phyloP scores from a whole-genome alignment of 1,140 invertebrate species.

The Pemphigus obesinymphae region DNA sequence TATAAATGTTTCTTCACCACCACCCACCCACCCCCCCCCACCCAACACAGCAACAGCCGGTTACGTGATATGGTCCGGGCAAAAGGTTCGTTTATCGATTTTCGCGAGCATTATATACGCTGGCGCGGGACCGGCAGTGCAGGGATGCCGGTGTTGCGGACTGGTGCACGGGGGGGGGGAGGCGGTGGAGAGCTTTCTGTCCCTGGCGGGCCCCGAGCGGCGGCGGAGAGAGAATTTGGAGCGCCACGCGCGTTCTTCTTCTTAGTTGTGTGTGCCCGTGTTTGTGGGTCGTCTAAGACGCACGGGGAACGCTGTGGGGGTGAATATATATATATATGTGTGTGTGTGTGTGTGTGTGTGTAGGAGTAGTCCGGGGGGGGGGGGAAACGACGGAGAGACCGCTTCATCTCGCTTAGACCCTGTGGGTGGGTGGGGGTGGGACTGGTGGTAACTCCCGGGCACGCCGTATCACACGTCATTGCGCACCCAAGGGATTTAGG shows the following conservation, averaged over 20 bases:
- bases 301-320: not conserved
- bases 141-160: too few relatives aligned
- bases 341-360: not conserved
- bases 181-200: too few relatives aligned
- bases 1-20: not conserved
- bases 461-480: constrained; percentile 35
- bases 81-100: constrained; percentile 23
- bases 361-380: not conserved
- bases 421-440: too few relatives aligned
- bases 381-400: not conserved
- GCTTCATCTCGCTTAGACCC: not conserved
- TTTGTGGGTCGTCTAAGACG: not conserved
- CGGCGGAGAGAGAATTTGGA: not conserved
- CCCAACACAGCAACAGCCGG: not conserved
- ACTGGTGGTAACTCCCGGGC: not conserved
- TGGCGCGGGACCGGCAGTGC: too few relatives aligned
- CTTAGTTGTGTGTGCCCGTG: not conserved
- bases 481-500: constrained; percentile 36
- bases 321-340: not conserved
- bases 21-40: not conserved
- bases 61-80: constrained; percentile 10
- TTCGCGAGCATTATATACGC: not conserved
- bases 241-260: not conserved
- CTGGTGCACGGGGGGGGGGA: too few relatives aligned
- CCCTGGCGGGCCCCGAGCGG: too few relatives aligned